Evolutionary conservation across 2,797 vertebrate species (phyloP).

Genomic region (Megaceryle alcyon): DNA sequence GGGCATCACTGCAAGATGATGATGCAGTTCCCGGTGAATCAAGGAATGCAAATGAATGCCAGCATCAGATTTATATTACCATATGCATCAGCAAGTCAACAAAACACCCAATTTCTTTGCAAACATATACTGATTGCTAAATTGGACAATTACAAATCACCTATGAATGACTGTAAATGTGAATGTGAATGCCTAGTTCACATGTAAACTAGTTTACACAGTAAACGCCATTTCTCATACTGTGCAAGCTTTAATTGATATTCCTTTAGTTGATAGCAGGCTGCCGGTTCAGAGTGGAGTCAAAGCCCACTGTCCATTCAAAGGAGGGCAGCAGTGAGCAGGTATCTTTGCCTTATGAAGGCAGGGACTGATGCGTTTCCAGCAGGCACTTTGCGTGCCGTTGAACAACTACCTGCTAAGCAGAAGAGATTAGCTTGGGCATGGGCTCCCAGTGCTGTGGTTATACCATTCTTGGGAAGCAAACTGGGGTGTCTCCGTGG

Average conservation of each 20-base stretch:
- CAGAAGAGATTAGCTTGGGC: background rate
- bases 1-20: background rate
- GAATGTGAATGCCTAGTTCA: background rate
- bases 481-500: background rate
- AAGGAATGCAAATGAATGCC: background rate
- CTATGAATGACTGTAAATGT: background rate
- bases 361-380: background rate
- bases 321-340: background rate
- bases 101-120: background rate
- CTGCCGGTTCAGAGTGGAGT: background rate
- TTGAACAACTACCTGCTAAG: background rate
- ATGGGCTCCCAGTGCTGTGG: background rate
- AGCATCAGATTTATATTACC: background rate
- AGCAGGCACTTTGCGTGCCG: background rate
- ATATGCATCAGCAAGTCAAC: background rate
- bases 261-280: background rate
- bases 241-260: background rate
- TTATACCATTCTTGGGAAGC: background rate
- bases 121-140: slow-evolving; percentile 16
- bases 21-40: background rate
- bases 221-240: background rate
- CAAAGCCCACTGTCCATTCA: background rate
- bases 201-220: background rate
- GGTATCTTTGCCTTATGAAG: background rate
- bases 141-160: slow-evolving; percentile 43